These are phyloP conservation scores for Ochropleura leucogaster DNA, from an alignment of 2,888 invertebrate species.

Conservation along the genomic window DNA sequence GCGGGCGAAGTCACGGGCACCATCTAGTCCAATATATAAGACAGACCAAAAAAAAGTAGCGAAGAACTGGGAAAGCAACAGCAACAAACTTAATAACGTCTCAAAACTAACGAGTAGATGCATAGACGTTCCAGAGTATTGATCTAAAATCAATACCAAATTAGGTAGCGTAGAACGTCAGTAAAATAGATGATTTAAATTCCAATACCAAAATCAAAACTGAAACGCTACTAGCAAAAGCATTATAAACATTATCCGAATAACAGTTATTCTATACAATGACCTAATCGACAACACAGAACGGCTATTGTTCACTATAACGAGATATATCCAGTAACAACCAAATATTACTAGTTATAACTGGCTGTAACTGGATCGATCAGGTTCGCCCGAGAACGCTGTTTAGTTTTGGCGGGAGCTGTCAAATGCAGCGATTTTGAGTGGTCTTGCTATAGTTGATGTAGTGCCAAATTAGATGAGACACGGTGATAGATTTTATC, in stretches of 20 bases:
- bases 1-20: no score
- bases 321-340: constrained; percentile 42
- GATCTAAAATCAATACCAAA: constrained; percentile 13
- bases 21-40: no score
- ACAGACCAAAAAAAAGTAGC: neutral
- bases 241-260: constrained; percentile 44
- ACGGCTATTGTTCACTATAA: constrained; percentile 53
- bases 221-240: constrained; percentile 37
- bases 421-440: constrained; percentile 50
- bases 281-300: constrained; percentile 49
- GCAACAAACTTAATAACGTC: neutral
- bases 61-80: neutral
- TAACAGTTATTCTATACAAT: constrained; percentile 59
- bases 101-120: neutral
- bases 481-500: constrained; percentile 10
- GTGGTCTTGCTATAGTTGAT: constrained; percentile 32
- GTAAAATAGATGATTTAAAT: neutral
- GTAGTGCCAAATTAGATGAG: constrained; percentile 29
- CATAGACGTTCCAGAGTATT: neutral
- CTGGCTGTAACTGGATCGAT: constrained; percentile 38
- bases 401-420: constrained; percentile 39
- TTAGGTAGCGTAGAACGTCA: neutral
- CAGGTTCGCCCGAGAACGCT: constrained; percentile 31
- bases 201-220: constrained; percentile 29
- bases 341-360: constrained; percentile 33